phyloP scores from a whole-genome alignment of 1,140 invertebrate genomes.

The Ectropis grisescens region DNA sequence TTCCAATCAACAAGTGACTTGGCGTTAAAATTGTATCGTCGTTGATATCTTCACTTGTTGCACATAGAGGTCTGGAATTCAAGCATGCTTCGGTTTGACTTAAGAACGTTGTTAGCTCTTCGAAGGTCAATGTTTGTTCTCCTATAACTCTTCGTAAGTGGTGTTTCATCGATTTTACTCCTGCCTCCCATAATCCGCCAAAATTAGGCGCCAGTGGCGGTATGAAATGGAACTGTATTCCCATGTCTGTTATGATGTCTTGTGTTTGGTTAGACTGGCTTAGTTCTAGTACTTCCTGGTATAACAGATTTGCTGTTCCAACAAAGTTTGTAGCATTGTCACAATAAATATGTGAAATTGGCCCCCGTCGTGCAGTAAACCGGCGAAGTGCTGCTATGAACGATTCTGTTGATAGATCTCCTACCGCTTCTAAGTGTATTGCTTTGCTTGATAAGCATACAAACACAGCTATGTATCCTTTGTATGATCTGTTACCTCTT shows the following conservation, averaged over 20 bases:
- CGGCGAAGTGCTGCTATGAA: conserved; percentile 40
- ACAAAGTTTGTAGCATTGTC: conserved; percentile 5
- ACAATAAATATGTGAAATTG: conserved; percentile 1
- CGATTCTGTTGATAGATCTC: conserved; percentile 31
- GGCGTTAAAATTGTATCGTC: conserved; percentile 2
- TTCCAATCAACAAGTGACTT: conserved; percentile 4
- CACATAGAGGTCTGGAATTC: conserved; percentile 5
- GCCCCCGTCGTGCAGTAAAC: conserved; percentile 20
- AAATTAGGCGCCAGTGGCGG: conserved; percentile 12
- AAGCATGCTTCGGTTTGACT: conserved; percentile 5
- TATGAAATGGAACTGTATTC: conserved; percentile 20
- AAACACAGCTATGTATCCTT: conserved; percentile 42
- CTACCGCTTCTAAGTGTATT: conserved; percentile 51
- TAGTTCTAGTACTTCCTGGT: conserved; percentile 4
- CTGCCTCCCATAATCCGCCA: conserved; percentile 16
- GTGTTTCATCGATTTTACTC: conserved; percentile 12
- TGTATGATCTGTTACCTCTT: conserved; percentile 16
- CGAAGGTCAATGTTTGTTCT: conserved; percentile 6
- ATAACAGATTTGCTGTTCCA: not conserved
- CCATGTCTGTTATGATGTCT: conserved; percentile 1
- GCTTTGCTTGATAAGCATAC: conserved; percentile 44
- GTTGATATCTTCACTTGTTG: not conserved
- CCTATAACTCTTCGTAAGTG: conserved; percentile 10
- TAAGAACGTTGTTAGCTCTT: conserved; percentile 14
- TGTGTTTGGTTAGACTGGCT: not conserved